A percentile compares a stretch with the other conserved stretches of the same genome.
phyloP scores from a whole-genome alignment of 2,113 vertebrate genomes.

The Rattus rattus region DNA sequence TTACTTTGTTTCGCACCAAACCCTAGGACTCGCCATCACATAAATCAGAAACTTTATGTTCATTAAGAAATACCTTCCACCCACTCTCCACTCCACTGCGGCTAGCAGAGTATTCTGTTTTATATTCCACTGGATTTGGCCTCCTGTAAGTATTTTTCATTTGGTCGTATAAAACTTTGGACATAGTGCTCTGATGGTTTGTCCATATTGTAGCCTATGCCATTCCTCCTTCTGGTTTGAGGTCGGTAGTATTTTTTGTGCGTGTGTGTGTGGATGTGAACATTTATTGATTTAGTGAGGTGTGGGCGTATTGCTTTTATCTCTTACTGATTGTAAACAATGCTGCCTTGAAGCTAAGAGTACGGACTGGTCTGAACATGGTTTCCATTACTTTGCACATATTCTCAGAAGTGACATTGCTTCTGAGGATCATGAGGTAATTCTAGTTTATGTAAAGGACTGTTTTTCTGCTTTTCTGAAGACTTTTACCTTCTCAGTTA shows the following conservation, averaged over 20 bases:
- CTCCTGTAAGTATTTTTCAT: background rate
- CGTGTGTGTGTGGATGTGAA: background rate
- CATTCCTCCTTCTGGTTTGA: background rate
- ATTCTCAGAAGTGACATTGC: background rate
- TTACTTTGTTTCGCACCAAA: background rate
- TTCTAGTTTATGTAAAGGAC: background rate
- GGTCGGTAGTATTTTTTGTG: background rate
- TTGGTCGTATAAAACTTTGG: background rate
- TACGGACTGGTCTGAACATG: background rate
- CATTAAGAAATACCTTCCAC: background rate
- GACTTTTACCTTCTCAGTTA: background rate
- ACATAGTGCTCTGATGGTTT: background rate
- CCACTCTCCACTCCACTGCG: background rate
- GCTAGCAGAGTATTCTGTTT: background rate
- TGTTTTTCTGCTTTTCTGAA: background rate
- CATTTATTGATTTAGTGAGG: background rate
- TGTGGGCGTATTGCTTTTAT: background rate
- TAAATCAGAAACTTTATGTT: constrained; percentile 47
- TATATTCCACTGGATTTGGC: background rate
- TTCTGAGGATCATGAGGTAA: background rate
- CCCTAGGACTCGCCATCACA: background rate
- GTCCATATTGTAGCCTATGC: background rate
- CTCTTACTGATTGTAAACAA: background rate
- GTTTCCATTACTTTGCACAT: background rate
- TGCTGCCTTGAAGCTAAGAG: background rate